phyloP scores from a whole-genome alignment of 2,113 vertebrate species.

The Tachycineta bicolor region DNA sequence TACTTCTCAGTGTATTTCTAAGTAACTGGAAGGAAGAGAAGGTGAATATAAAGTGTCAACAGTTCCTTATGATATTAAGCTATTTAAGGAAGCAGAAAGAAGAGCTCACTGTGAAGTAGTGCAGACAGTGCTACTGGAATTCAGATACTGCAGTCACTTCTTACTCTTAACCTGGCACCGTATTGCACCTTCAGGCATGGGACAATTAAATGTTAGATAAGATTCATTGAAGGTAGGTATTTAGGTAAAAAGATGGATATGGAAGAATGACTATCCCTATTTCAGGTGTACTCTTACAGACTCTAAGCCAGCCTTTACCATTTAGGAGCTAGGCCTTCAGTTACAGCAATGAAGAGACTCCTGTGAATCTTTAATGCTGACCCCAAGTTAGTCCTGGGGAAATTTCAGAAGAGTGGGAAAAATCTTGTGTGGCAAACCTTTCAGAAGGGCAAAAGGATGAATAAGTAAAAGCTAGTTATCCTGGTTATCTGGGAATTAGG shows the following conservation, averaged over 20 bases:
- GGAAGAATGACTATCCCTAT: neutral
- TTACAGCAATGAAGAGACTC: neutral
- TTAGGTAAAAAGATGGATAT: neutral
- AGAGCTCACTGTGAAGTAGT: neutral
- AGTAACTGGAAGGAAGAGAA: neutral
- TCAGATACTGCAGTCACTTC: neutral
- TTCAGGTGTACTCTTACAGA: neutral
- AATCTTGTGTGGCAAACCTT: neutral
- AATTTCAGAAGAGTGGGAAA: neutral
- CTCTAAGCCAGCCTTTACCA: neutral
- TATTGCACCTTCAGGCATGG: neutral
- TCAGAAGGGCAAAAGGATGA: neutral
- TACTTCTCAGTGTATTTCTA: neutral
- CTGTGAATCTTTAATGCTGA: constrained; percentile 38
- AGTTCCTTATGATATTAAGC: neutral
- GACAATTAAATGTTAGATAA: neutral
- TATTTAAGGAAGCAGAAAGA: constrained; percentile 20
- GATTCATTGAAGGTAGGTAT: neutral
- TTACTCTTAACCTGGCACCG: neutral
- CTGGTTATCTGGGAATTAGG: neutral
- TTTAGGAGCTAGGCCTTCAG: neutral
- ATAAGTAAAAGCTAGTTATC: neutral
- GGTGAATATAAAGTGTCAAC: constrained; percentile 3
- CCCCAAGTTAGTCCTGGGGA: neutral
- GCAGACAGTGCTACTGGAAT: neutral